Evolutionary conservation across 2,113 vertebrate species (phyloP), one percentile per base, ranked within the genome.

Genomic region (Heteronetta atricapilla): DNA sequence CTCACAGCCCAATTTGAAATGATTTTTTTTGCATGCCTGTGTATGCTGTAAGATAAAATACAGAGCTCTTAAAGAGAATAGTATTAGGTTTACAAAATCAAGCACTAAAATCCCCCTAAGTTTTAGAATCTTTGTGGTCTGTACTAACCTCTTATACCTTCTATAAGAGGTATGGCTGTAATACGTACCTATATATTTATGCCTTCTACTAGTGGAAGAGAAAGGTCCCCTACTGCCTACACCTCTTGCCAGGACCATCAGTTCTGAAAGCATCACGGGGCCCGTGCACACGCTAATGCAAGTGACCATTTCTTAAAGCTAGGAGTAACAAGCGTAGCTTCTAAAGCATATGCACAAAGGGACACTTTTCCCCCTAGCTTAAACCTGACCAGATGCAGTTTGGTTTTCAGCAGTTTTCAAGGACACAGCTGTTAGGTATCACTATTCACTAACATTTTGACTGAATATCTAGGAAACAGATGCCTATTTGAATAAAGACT

Each of bases 401-500:
- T 75, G 46, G 29, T 86, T 94, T 90, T 75, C 42, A 75, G 13
- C 9, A 77, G 55, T 67, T 74, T 91, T 79, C 63, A 81, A 81
- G 26, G 59, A 44, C 0, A 0, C 4, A 5, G 8, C 59, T 67
- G 9, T 59, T 50, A 84, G 46, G 59, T 4, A 1, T 12, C 4
- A 11, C 29, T 56, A 33, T 31, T 55, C 50, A 55, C 23, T 56
- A 86, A 36, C 11, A 50, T 6, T 25, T 4, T 5, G 14, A 82
- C 34, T 8, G 16, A 62, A 5, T 16, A 67, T 10, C 18, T 68
- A 50, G 73, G 34, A 46, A 76, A 81, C 15, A 58, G 23, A 80
- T 18, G 7, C 15, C 40, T 69, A 5, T 64, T 29, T 48, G 70
- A 89, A 58, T 82, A 28, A 86, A 80, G 23, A 46, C 62, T 13